phyloP scores from a whole-genome alignment of 2,113 vertebrate species.

The Cichladusa arquata region DNA sequence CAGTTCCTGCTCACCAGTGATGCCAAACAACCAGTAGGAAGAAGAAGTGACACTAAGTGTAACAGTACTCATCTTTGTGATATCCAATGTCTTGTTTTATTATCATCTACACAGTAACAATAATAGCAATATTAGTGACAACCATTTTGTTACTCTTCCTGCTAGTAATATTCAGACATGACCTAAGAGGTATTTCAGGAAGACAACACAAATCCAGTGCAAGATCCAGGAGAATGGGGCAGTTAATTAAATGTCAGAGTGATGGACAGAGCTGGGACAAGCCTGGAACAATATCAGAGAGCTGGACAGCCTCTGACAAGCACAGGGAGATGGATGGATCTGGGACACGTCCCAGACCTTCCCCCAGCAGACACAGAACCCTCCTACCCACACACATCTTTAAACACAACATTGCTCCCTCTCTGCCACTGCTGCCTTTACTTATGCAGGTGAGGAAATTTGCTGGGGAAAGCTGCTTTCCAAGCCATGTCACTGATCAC shows the following conservation, averaged over 20 bases:
- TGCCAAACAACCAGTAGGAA: background rate
- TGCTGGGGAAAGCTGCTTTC: background rate
- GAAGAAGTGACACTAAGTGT: background rate
- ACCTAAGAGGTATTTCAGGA: slow-evolving; percentile 32
- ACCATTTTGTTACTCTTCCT: slow-evolving; percentile 3
- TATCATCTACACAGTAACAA: slow-evolving; percentile 8
- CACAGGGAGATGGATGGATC: slow-evolving; percentile 21
- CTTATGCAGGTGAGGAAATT: background rate
- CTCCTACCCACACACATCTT: background rate
- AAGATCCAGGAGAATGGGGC: slow-evolving; percentile 30
- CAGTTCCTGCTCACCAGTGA: background rate
- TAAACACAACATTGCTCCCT: background rate
- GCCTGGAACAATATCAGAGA: slow-evolving; percentile 36
- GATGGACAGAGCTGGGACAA: slow-evolving; percentile 58
- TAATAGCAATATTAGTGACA: slow-evolving; percentile 25
- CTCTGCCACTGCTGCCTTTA: background rate
- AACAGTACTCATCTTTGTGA: background rate
- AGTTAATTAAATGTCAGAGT: slow-evolving; percentile 65
- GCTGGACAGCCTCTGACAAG: slow-evolving; percentile 52
- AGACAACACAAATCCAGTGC: background rate
- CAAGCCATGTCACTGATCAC: background rate
- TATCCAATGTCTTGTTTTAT: slow-evolving; percentile 29
- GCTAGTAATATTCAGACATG: slow-evolving; percentile 1
- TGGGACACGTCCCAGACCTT: slow-evolving; percentile 29
- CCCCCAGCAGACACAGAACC: background rate